Evolutionary conservation across 2,888 invertebrate species (phyloP).

Genomic region (Drosophila testacea): DNA sequence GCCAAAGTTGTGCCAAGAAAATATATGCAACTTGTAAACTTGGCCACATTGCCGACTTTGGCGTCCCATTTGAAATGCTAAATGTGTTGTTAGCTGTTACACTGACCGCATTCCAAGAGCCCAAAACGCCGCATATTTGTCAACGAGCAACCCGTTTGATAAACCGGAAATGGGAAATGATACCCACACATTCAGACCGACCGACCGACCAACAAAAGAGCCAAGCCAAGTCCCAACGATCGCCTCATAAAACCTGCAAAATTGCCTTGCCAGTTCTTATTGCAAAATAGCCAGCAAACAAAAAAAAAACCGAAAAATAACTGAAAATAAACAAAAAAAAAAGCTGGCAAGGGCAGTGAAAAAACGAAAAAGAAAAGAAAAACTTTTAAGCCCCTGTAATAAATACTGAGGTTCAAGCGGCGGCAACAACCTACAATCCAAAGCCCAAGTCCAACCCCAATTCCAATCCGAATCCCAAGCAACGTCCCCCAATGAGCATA

Average conservation of each 20-base stretch:
- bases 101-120: constrained; percentile 75
- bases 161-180: constrained; percentile 73
- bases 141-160: constrained; percentile 63
- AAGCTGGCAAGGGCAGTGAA: neutral
- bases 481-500: constrained; percentile 53
- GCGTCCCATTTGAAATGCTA: constrained; percentile 65
- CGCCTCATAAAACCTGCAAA: constrained; percentile 72
- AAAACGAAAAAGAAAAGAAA: constrained; percentile 17
- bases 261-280: constrained; percentile 45
- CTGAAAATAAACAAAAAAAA: constrained; percentile 9
- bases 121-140: constrained; percentile 73
- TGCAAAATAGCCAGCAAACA: constrained; percentile 28
- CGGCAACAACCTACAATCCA: constrained; percentile 16
- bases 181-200: constrained; percentile 39
- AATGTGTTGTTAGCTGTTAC: constrained; percentile 66
- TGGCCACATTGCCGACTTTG: constrained; percentile 52
- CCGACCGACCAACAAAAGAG: constrained; percentile 11
- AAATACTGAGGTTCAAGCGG: constrained; percentile 63
- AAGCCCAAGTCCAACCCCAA: constrained; percentile 2
- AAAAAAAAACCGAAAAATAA: neutral
- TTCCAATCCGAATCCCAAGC: constrained; percentile 2
- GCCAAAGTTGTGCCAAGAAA: constrained; percentile 67
- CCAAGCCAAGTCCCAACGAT: constrained; percentile 52
- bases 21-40: constrained; percentile 59
- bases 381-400: constrained; percentile 67